Evolutionary conservation across 2,797 vertebrate species (phyloP), one percentile per base, ranked within the genome.

Genomic region (Chiroxiphia lanceolata): DNA sequence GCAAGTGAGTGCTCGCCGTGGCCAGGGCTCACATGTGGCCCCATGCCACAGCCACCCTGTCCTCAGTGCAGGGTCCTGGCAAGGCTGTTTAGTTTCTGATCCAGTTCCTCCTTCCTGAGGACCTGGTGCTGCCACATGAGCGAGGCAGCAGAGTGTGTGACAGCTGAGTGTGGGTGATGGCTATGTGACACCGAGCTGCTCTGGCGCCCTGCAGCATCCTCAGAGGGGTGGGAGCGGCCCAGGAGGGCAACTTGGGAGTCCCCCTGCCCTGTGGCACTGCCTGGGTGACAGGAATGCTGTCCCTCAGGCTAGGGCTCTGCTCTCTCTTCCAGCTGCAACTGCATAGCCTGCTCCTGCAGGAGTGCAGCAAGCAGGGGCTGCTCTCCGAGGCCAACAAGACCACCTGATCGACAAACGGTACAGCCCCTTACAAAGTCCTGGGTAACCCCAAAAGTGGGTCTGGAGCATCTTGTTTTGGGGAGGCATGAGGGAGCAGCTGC

Each of bases 311-410:
- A 18, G 13, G 3, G 1, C 61, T 83, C 45, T 83, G 38, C 33
- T 63, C 31, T 95, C 40, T 94, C 21, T 96, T 96, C 11, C 97
- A 99, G 99, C 93, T 99, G 99, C 15, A 98, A 99, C 97, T 99
- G 99, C 80, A 98, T 98, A 18, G 98, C 85, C 98, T 99, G 94
- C 98, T 99, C 11, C 98, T 99, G 23, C 99, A 99, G 89, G 99
- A 99, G 96, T 99, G 99, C 60, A 98, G 99, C 97, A 99, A 99
- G 96, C 98, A 99, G 33, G 99, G 98, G 3, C 98, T 99, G 88
- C 98, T 99, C 42, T 99, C 99, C 0, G 99, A 99, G 47, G 91
- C 97, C 76, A 98, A 99, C 90, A 98, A 98, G 33, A 76, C 95
- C 90, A 96, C 95, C 99, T 99, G 69, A 98, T 98, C 2, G 96